Base-by-base conservation (phyloP, 2,888 invertebrate species). In the Beris morrisii region DNA sequence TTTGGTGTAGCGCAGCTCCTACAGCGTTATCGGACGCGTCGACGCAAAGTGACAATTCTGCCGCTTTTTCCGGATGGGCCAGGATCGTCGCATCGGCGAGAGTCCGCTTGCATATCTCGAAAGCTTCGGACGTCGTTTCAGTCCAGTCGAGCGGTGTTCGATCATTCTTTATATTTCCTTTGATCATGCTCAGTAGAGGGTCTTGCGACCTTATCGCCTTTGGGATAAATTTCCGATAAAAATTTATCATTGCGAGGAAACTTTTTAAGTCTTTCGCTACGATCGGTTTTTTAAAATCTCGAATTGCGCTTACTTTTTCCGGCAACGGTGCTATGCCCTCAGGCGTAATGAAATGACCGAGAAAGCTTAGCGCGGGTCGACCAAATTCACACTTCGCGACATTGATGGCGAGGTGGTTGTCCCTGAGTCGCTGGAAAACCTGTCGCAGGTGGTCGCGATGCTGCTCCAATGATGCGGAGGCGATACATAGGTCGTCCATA, bases 401-500 rank as follows among this genome's bases (percentile, higher is more conserved):
- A 43, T 73, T 73, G 13, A 73, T 69, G 2, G 59, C 46, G 9
- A 74, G 15, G 1, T 73, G 71, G 48, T 68, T 67, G 30, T 73
- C 59, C 4, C 54, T 31, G 2, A 74, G 52, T 15, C 70, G 59
- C 28, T 61, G 12, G n/a, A 73, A 69, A 15, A 73, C 58, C 15
- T 9, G 4, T 13, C 58, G 9, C n/a, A n/a, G n/a, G n/a, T 74
- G 72, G 13, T 63, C n/a, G 46, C 45, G 45, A 46, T 73, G 73
- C 44, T 73, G 50, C 38, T 70, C 64, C 30, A 65, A 54, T 13
- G 65, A 55, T 4, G 22, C 3, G 6, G 71, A 69, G 6, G 73
- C 71, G 1, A 73, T 61, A 7, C 71, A 57, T 15, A 74, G 68
- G 58, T 74, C 74, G 56, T 75, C 74, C 2, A 74, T 12, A 43